These are phyloP conservation scores for Alectoris magna DNA, from an alignment of 2,797 vertebrate genomes.

Conservation along the genomic window DNA sequence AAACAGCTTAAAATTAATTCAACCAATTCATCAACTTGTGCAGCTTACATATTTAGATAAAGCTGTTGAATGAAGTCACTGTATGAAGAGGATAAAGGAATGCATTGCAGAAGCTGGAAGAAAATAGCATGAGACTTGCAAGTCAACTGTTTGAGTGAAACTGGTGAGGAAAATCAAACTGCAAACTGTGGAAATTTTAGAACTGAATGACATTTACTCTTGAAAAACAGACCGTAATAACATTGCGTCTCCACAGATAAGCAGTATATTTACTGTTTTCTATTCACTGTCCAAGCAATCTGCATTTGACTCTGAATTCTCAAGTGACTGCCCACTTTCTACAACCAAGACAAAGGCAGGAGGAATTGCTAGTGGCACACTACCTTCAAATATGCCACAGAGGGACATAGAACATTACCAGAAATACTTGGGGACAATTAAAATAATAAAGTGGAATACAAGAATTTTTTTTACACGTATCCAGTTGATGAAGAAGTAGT, in stretches of 20 bases:
- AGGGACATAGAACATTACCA: neutral
- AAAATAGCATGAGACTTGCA: neutral
- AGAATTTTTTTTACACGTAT: neutral
- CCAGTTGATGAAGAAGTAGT: neutral
- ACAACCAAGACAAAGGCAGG: neutral
- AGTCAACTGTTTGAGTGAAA: neutral
- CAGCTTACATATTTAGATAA: neutral
- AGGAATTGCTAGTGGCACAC: neutral
- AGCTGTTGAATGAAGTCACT: neutral
- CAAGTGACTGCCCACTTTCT: neutral
- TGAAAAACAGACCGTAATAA: neutral
- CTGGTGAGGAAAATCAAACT: neutral
- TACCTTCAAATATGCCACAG: neutral
- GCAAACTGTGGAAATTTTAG: neutral
- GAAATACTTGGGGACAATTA: neutral
- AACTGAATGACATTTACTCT: neutral
- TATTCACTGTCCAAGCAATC: neutral
- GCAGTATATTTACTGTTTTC: neutral
- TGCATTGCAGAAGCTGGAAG: neutral
- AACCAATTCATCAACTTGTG: neutral
- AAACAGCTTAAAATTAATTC: slow-evolving; percentile 30
- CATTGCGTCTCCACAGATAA: neutral
- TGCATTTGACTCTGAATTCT: neutral
- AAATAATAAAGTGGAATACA: neutral
- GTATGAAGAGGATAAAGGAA: neutral